Conservation (phyloP, 2,113 vertebrate genomes). For the Podilymbus podiceps region DNA sequence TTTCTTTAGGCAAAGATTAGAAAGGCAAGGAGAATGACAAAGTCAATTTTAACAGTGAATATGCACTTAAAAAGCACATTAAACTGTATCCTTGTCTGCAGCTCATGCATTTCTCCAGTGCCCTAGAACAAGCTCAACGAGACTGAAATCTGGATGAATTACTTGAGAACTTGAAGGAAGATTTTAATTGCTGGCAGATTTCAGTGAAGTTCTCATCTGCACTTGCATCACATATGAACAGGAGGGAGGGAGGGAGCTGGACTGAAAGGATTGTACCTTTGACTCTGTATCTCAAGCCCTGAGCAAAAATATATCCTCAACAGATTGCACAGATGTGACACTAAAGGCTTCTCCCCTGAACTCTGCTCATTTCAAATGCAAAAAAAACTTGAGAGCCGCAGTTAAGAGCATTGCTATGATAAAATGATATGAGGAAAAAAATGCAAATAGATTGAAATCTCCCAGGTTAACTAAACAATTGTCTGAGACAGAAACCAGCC, state of each 20-base stretch:
- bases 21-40: constrained; percentile 44
- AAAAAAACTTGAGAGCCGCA: neutral
- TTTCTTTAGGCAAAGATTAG: constrained; percentile 49
- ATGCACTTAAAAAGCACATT: constrained; percentile 14
- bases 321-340: neutral
- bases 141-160: neutral
- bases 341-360: neutral
- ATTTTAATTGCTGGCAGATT: neutral
- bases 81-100: neutral
- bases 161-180: neutral
- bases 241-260: neutral
- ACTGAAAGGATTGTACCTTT: neutral
- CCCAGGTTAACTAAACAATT: neutral
- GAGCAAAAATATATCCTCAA: neutral
- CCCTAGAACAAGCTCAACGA: neutral
- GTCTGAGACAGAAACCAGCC: neutral
- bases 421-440: neutral
- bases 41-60: constrained; percentile 43
- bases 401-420: neutral
- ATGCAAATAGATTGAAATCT: neutral
- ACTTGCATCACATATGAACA: neutral
- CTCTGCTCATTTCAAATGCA: neutral
- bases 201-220: neutral
- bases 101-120: neutral
- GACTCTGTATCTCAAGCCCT: neutral